phyloP scores from a whole-genome alignment of 2,797 vertebrate species.

The Myotis daubentonii region DNA sequence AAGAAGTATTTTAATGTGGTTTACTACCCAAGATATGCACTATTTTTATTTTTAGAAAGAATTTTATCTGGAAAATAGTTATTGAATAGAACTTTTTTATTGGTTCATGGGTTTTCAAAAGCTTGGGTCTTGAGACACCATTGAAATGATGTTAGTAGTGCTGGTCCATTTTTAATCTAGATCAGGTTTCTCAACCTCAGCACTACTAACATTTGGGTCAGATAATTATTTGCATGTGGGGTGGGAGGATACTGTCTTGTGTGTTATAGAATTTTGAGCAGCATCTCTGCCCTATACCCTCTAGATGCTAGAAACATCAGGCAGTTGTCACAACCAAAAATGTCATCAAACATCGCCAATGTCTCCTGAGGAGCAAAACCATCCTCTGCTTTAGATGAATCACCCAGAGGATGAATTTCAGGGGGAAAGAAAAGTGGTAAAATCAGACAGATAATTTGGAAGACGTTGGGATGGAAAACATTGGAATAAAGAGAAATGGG shows the following conservation, averaged over 20 bases:
- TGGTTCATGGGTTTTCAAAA: background rate
- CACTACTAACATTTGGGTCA: background rate
- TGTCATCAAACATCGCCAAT: background rate
- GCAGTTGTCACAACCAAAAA: background rate
- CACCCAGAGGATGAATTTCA: background rate
- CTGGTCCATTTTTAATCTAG: background rate
- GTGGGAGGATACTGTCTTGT: background rate
- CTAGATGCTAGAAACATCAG: background rate
- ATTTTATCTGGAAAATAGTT: slow-evolving; percentile 8
- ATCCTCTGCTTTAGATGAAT: background rate
- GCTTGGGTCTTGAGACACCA: background rate
- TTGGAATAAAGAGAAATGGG: background rate
- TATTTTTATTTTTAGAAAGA: background rate
- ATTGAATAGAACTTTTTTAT: background rate
- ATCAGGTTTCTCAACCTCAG: background rate
- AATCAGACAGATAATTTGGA: background rate
- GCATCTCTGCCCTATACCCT: background rate
- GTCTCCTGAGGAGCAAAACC: background rate
- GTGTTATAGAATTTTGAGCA: background rate
- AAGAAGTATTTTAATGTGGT: background rate
- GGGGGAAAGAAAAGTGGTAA: background rate
- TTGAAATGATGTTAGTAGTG: background rate
- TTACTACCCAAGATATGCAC: background rate
- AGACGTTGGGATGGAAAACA: background rate
- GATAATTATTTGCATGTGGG: background rate